These are phyloP conservation scores for Actinostola sp. DNA, from an alignment of 92 coral and sea anemone species.

Conservation along the genomic window DNA sequence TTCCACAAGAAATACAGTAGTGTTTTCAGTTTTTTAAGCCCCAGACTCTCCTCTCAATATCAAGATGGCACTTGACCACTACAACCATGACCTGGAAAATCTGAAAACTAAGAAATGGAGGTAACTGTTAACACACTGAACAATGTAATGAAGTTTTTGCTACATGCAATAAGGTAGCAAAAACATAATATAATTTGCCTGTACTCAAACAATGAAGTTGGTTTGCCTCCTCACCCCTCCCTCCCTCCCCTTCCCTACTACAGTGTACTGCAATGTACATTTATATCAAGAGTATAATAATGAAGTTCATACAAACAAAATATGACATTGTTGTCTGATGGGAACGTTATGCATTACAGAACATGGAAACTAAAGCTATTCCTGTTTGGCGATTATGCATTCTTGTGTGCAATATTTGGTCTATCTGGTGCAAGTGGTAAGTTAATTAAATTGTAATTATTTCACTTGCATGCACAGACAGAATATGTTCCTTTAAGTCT, in stretches of 20 bases:
- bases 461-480: no score
- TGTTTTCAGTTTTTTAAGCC: slow-evolving; percentile 11
- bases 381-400: slow-evolving; percentile 22
- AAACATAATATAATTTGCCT: no score
- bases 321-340: no score
- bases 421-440: slow-evolving; percentile 28
- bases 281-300: no score
- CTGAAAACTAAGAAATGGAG: background rate
- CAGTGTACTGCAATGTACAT: no score
- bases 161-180: background rate
- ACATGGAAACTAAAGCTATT: background rate
- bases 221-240: no score
- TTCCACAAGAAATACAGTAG: slow-evolving; percentile 9
- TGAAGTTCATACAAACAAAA: no score
- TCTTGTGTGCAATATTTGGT: slow-evolving; percentile 19
- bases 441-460: background rate
- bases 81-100: background rate
- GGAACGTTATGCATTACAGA: background rate
- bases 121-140: background rate
- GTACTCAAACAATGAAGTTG: no score
- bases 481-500: background rate
- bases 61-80: background rate
- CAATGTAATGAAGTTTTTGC: background rate
- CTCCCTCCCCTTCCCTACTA: no score
- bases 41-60: slow-evolving; percentile 9